Base-by-base conservation (phyloP, 2,888 invertebrate genomes). In the Ectemnius cavifrons region DNA sequence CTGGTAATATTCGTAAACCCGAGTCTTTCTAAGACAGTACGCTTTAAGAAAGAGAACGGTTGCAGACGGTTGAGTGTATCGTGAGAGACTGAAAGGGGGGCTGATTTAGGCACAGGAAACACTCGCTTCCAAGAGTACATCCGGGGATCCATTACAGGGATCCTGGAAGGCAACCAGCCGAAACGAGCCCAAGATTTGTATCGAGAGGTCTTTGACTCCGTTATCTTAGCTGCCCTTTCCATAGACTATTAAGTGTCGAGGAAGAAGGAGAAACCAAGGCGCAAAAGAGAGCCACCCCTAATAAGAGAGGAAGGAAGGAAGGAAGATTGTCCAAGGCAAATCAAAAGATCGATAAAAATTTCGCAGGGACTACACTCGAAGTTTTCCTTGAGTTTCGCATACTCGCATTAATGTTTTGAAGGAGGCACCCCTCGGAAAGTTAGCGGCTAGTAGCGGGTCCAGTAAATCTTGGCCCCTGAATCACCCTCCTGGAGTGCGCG, bases 111-210 rank as follows among this genome's bases (percentile, higher is more conserved):
- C 87, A 83, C 88, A 86, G 89, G 87, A 88, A 89, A 88, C 87
- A 84, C 84, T 87, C 84, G 74, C 83, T 82, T 37, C 85, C 80
- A 79, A 81, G 83, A 88, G 87, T 86, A 88, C 84, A 89, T 90
- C 89, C 89, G 89, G 89, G 86, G 87, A 87, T 90, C 89, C 90
- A 90, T 90, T 90, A 90, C 86, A 84, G 65, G 84, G 84, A 87
- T 87, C 87, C 85, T 77, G 86, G 84, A 82, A 85, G 83, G 85
- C 86, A 88, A 88, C 88, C 86, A 83, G 82, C 86, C 88, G 88
- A 85, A 84, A 86, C 86, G 85, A 82, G 80, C 79, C 62, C 77
- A 84, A 90, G 89, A 89, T 90, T 89, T 88, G 60, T 49, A 46
- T 67, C 49, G 57, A 56, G 13, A 37, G 11, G 20, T 16, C 59